These are phyloP conservation scores for Tenthredo scrophulariae DNA, from an alignment of 2,888 invertebrate species.

Conservation along the genomic window DNA sequence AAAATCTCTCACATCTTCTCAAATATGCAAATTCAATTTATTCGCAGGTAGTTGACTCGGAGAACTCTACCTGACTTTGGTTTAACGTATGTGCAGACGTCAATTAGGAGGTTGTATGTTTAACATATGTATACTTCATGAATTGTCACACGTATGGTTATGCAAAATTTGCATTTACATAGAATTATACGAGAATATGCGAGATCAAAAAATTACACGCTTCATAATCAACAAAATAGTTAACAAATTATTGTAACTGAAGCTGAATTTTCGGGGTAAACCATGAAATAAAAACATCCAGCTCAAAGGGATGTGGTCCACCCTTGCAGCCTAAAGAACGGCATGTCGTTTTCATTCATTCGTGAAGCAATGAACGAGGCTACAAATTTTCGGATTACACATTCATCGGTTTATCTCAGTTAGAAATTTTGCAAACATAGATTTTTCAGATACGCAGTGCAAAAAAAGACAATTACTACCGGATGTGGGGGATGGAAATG, in stretches of 20 bases:
- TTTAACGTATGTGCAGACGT: background rate
- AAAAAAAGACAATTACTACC: too few relatives aligned
- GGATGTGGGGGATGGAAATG: too few relatives aligned
- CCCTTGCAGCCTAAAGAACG: background rate
- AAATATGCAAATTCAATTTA: slow-evolving; percentile 27
- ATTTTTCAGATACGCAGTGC: too few relatives aligned
- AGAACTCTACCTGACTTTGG: background rate
- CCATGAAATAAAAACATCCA: background rate
- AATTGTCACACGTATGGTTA: background rate
- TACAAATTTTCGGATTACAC: too few relatives aligned
- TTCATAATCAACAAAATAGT: background rate
- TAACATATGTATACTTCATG: background rate
- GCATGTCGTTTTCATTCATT: too few relatives aligned
- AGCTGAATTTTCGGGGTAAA: background rate
- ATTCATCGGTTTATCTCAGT: too few relatives aligned
- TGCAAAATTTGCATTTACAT: background rate
- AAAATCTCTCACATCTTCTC: slow-evolving; percentile 31
- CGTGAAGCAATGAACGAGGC: too few relatives aligned
- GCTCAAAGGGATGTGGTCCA: background rate
- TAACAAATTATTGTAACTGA: background rate
- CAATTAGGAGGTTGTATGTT: background rate
- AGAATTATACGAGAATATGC: background rate
- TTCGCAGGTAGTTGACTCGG: background rate
- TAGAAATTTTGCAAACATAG: too few relatives aligned
- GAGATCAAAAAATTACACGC: background rate